A percentile compares a stretch with the other conserved stretches of the same genome.
Conservation (phyloP, 2,888 invertebrate species). For the Cataglyphis altisquamis region DNA sequence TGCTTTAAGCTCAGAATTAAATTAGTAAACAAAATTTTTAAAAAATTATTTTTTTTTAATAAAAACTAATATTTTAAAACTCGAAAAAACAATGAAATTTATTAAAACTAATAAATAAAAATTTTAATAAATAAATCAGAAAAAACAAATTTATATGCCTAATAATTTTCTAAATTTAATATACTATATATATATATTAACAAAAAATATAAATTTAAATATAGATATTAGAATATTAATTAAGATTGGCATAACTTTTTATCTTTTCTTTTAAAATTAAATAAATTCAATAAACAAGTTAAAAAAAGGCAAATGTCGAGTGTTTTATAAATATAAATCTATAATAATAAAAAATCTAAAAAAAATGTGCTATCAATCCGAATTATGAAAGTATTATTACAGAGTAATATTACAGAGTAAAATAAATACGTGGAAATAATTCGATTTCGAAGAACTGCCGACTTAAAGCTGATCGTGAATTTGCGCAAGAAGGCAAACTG, state of each 20-base stretch:
- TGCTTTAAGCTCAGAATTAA: not conserved
- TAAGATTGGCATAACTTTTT: not conserved
- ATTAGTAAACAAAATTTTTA: not conserved
- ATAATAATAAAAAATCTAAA: not conserved
- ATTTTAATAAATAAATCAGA: too few relatives aligned
- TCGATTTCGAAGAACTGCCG: conserved; percentile 9
- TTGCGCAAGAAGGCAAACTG: conserved; percentile 18
- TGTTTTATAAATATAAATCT: not conserved
- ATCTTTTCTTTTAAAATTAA: not conserved
- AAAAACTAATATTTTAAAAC: not conserved
- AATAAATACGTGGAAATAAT: not conserved
- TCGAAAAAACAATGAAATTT: not conserved
- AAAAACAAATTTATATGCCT: too few relatives aligned
- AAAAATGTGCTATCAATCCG: not conserved
- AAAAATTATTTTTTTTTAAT: not conserved
- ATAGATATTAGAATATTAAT: not conserved
- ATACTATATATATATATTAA: not conserved
- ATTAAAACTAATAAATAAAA: too few relatives aligned
- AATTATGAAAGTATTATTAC: conserved; percentile 22
- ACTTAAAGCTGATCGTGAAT: not conserved
- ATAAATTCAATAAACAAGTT: not conserved
- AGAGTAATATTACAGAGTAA: not conserved
- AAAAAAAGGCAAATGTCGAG: not conserved
- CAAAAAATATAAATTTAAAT: not conserved
- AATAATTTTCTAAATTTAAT: too few relatives aligned